Conservation (phyloP, 1,140 invertebrate species). For the Rhynchophorus ferrugineus region DNA sequence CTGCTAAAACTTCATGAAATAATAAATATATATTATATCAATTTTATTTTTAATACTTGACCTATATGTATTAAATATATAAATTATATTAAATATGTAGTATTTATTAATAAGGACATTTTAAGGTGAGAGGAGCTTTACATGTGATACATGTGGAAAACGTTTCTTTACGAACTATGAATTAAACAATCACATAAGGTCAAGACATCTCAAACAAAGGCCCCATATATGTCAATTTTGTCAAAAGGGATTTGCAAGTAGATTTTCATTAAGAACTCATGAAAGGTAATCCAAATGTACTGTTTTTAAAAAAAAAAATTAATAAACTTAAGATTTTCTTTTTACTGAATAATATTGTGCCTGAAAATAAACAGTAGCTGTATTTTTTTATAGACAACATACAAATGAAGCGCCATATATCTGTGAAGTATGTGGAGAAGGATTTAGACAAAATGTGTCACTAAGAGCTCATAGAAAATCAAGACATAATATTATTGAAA, state of each 20-base stretch:
- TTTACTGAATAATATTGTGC: no score
- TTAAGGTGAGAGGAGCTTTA: constrained; percentile 27
- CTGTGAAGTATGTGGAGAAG: constrained; percentile 29
- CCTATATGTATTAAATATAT: no score
- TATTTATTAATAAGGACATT: neutral
- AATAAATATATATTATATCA: constrained; percentile 14
- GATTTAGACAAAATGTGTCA: constrained; percentile 32
- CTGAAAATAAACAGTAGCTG: no score
- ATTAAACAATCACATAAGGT: constrained; percentile 30
- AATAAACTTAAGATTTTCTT: no score
- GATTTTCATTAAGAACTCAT: constrained; percentile 25
- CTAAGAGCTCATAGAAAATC: constrained; percentile 27
- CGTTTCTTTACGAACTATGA: constrained; percentile 27
- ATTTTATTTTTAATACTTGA: no score
- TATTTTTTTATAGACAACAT: constrained; percentile 25
- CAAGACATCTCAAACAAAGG: constrained; percentile 28
- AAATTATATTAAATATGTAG: no score
- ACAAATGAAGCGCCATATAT: constrained; percentile 30
- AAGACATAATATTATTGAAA: constrained; percentile 29
- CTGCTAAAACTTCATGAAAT: constrained; percentile 16
- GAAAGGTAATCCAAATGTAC: constrained; percentile 13
- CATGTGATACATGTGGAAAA: constrained; percentile 31
- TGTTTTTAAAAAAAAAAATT: no score
- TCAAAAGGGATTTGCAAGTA: constrained; percentile 28
- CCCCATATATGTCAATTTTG: constrained; percentile 29